phyloP scores from a whole-genome alignment of 1,140 invertebrate species.

The Pantala flavescens region DNA sequence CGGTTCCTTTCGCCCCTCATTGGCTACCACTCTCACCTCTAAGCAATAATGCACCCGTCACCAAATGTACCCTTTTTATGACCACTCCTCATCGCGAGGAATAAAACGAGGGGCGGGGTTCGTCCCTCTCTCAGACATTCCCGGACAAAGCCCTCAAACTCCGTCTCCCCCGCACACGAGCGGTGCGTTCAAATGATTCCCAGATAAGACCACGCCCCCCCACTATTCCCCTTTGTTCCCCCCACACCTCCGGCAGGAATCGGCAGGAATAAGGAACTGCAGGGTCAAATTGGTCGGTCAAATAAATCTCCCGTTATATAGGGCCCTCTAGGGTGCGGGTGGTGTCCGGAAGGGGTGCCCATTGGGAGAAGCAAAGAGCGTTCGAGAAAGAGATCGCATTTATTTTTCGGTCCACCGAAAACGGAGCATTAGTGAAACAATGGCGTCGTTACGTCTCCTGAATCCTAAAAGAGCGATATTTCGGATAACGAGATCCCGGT shows the following conservation, averaged over 20 bases:
- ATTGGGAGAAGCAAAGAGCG: too few species aligned
- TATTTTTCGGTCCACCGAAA: background rate
- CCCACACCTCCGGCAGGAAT: background rate
- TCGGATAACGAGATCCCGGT: background rate
- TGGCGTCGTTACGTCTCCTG: background rate
- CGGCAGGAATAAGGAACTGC: conserved; percentile 3
- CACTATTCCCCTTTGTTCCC: background rate
- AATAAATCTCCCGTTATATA: background rate
- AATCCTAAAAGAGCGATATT: background rate
- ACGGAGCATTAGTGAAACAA: background rate
- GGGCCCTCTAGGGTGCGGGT: background rate
- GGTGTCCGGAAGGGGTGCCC: too few species aligned
- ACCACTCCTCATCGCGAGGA: too few species aligned
- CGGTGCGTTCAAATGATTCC: too few species aligned
- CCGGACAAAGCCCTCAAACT: too few species aligned
- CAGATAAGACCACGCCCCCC: background rate
- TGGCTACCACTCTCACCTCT: too few species aligned
- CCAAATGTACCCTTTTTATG: too few species aligned
- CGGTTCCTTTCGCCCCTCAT: too few species aligned
- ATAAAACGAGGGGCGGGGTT: too few species aligned
- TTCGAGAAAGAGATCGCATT: background rate
- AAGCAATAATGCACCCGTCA: too few species aligned
- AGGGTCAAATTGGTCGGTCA: background rate
- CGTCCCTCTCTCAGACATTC: too few species aligned
- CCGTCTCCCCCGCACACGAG: too few species aligned